Percentiles rank a stretch among this genome's conserved stretches.
phyloP scores from a whole-genome alignment of 2,797 vertebrate genomes.

The Pseudotriccus pelzelni region DNA sequence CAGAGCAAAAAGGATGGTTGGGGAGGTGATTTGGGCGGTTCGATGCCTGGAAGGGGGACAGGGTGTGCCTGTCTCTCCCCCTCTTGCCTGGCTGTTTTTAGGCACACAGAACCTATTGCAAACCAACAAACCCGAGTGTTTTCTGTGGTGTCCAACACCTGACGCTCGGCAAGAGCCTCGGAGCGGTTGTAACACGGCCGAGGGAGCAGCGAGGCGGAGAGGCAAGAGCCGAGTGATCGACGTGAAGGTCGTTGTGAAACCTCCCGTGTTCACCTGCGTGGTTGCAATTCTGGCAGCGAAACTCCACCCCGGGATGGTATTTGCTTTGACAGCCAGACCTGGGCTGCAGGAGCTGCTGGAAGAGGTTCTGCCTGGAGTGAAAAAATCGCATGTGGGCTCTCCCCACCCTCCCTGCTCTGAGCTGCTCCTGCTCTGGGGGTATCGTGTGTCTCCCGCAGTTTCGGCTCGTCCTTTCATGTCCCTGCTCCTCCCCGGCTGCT shows the following conservation, averaged over 20 bases:
- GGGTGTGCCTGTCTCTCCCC: background rate
- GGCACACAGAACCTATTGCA: background rate
- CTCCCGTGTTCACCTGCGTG: background rate
- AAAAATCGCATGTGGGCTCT: background rate
- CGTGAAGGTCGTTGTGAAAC: background rate
- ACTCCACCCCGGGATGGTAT: conserved; percentile 30
- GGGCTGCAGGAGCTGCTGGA: background rate
- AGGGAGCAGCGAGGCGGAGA: fast-evolving
- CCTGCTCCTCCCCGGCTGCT: background rate
- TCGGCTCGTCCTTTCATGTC: background rate
- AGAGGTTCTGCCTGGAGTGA: background rate
- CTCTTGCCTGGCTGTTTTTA: background rate
- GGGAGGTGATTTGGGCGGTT: background rate
- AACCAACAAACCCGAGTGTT: fast-evolving
- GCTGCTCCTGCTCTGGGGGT: background rate
- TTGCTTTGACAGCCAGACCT: background rate
- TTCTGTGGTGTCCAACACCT: background rate
- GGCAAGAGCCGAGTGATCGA: background rate
- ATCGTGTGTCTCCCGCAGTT: background rate
- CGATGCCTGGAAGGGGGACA: fast-evolving
- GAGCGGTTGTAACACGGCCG: fast-evolving
- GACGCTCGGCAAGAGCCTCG: background rate
- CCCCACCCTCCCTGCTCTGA: background rate
- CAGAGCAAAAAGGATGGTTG: background rate
- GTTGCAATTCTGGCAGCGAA: background rate